phyloP scores from a whole-genome alignment of 2,888 invertebrate genomes.

The Polyploca ridens region DNA sequence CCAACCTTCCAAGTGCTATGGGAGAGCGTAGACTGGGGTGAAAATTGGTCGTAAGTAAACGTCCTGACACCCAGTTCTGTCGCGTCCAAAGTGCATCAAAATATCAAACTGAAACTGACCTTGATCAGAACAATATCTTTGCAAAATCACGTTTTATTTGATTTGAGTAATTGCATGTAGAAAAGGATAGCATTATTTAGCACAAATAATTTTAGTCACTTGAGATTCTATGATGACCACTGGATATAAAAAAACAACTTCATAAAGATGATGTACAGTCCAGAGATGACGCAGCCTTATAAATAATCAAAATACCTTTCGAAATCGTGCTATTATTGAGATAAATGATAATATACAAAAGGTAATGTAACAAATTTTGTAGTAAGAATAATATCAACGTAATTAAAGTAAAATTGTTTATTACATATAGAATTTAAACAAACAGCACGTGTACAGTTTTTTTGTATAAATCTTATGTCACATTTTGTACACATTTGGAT shows the following conservation, averaged over 20 bases:
- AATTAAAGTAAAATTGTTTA: neutral
- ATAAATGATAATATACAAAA: neutral
- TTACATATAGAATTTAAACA: neutral
- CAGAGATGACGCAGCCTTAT: neutral
- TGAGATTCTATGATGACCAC: neutral
- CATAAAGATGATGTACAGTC: neutral
- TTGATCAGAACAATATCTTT: no score
- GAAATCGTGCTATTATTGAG: neutral
- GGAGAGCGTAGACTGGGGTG: no score
- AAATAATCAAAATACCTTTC: neutral
- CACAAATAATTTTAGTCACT: neutral
- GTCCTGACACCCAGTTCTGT: no score
- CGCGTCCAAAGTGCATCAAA: no score
- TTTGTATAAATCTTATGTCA: neutral
- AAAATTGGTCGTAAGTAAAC: no score
- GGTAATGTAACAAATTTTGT: neutral
- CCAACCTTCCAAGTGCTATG: no score
- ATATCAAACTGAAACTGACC: no score
- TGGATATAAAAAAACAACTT: neutral
- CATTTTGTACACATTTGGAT: neutral
- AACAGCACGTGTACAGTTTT: conserved; percentile 1
- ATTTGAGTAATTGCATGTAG: neutral
- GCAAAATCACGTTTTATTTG: no score
- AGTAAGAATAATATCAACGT: conserved; percentile 11
- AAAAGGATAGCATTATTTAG: neutral